Percentiles rank a stretch among this genome's conserved stretches.
Conservation (phyloP, 2,888 invertebrate genomes). For the Deroplatys truncata region DNA sequence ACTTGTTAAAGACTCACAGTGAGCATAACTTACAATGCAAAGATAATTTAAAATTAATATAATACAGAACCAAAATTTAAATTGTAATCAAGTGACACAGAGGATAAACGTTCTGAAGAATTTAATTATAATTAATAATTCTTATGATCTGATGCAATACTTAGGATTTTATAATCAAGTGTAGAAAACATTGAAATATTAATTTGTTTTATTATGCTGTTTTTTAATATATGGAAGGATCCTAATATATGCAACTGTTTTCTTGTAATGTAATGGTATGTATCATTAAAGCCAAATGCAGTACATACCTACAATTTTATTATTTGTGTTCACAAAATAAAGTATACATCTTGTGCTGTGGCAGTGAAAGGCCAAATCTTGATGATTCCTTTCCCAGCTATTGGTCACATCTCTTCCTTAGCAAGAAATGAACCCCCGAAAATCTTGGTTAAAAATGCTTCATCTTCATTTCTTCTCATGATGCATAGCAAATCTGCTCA, state of each 20-base stretch:
- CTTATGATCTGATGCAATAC: conserved; percentile 20
- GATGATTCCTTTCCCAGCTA: conserved; percentile 29
- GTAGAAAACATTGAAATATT: conserved; percentile 31
- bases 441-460: neutral
- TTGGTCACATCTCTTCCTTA: conserved; percentile 14
- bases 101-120: conserved; percentile 5
- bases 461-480: conserved; percentile 1
- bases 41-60: neutral
- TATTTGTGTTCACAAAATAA: conserved; percentile 28
- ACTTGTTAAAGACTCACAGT: conserved; percentile 20
- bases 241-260: conserved; percentile 19
- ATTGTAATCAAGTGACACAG: neutral
- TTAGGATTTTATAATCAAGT: conserved; percentile 26
- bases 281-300: conserved; percentile 9
- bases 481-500: neutral
- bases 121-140: conserved; percentile 21
- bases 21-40: conserved; percentile 19
- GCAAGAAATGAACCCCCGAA: conserved; percentile 16
- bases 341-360: conserved; percentile 36
- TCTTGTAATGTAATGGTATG: conserved; percentile 13
- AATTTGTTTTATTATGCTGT: conserved; percentile 17
- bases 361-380: conserved; percentile 37
- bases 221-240: conserved; percentile 29
- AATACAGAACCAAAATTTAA: neutral
- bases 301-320: conserved; percentile 12